A percentile compares a stretch with the other conserved stretches of the same genome.
These are phyloP conservation scores for Siphlonurus alternatus DNA, from an alignment of 2,888 invertebrate species.

Conservation along the genomic window DNA sequence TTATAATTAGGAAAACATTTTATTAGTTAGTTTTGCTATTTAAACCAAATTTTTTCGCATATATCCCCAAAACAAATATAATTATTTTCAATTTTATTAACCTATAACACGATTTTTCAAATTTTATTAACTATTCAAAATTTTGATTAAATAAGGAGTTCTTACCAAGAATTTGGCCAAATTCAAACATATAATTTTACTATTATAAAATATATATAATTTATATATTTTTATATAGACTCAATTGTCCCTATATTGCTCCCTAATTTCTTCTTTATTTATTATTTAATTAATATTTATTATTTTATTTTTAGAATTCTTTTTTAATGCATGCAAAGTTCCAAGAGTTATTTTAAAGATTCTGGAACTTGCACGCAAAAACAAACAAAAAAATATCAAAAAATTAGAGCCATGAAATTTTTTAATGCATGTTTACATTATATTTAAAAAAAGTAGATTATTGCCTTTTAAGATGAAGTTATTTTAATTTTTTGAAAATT, in stretches of 20 bases:
- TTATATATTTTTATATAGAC: background rate
- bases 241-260: background rate
- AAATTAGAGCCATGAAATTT: background rate
- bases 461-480: background rate
- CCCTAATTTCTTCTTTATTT: background rate
- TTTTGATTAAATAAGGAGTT: slow-evolving; percentile 1
- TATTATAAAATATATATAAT: background rate
- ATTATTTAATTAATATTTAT: background rate
- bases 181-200: background rate
- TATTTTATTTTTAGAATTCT: background rate
- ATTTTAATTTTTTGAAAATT: background rate
- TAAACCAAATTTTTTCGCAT: too few species aligned
- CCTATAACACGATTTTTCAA: background rate
- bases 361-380: background rate
- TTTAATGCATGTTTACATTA: background rate
- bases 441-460: background rate
- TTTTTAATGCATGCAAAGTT: slow-evolving; percentile 1
- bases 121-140: background rate
- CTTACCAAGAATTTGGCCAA: background rate
- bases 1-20: too few species aligned
- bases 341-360: background rate
- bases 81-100: background rate
- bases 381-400: background rate
- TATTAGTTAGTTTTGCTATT: background rate
- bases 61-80: too few species aligned